Evolutionary conservation across 2,113 vertebrate species (phyloP), one percentile per base, ranked within the genome.

Genomic region (Pleuronectes platessa): DNA sequence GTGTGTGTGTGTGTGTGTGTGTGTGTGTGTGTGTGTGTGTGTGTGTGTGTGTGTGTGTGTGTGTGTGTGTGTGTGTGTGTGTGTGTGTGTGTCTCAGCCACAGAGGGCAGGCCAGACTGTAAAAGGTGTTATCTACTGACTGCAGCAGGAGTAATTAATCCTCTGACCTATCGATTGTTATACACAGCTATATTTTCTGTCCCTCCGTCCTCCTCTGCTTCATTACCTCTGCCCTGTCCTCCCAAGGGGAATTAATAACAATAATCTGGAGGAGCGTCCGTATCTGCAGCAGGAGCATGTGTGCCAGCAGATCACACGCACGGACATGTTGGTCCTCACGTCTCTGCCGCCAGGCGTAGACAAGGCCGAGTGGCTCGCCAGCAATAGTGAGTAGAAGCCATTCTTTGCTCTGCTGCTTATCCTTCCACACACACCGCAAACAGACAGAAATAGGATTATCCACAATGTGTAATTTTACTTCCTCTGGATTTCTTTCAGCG

Each of bases 281-380:
- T 94, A 94, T 74, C 91, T 94, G 67, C 92, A 86, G 83, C 86
- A 89, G 53, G 88, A 88, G 73, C 84, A 89, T 47, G 86, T 90
- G 76, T 90, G 90, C 68, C 93, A 90, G 81, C 81, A 62, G 62
- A 89, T 95, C 81, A 78, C 88, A 14, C 82, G 88, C 62, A 74
- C 87, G 0, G 89, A 95, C 72, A 79, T 95, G 63, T 35, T 72
- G 6, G 69, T 79, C 21, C 90, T 95, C 71, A 86, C 86, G 0
- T 76, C 76, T 0, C 87, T 95, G 27, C 94, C 94, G 5, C 90
- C 90, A 8, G 92, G 93, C 2, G 60, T 95, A 3, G 94, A 95
- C 84, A 78, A 71, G 61, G 84, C 93, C 0, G 94, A 95, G 90
- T 95, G 94, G 94, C 89, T 95, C 0, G 94, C 94, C 85, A 93